Evolutionary conservation across 2,888 invertebrate genomes (phyloP).

Genomic region (Lasius fuliginosus): DNA sequence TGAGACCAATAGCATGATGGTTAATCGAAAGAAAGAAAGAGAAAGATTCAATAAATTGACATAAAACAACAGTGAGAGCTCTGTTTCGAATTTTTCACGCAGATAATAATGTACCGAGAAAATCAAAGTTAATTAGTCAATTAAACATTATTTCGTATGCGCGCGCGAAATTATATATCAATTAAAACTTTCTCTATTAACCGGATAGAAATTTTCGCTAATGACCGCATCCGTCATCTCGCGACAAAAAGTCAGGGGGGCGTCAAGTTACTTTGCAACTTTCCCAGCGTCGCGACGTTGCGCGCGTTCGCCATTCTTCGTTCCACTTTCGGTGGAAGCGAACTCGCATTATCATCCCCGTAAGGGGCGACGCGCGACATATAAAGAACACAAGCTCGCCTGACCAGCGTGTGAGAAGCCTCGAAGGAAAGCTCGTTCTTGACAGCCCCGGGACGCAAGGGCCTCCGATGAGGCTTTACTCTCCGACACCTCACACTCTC

Average conservation of each 20-base stretch:
- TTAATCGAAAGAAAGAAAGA: background rate
- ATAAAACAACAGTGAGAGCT: background rate
- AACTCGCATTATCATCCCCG: background rate
- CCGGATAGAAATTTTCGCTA: constrained; percentile 34
- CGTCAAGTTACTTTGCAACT: constrained; percentile 37
- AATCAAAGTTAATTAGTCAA: constrained; percentile 43
- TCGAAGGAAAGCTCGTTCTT: constrained; percentile 53
- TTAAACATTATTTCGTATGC: constrained; percentile 25
- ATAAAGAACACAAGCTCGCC: constrained; percentile 51
- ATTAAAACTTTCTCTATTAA: constrained; percentile 47
- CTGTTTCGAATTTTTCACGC: background rate
- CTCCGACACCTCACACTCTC: background rate
- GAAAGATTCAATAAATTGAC: background rate
- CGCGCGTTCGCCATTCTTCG: background rate
- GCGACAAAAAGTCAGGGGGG: constrained; percentile 39
- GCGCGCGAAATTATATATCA: constrained; percentile 31
- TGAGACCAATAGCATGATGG: background rate
- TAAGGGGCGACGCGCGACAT: constrained; percentile 16
- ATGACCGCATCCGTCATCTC: constrained; percentile 34
- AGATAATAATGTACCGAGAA: background rate
- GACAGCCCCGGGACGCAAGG: constrained; percentile 30
- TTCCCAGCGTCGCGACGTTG: constrained; percentile 6
- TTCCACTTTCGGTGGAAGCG: constrained; percentile 16
- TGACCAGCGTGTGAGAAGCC: constrained; percentile 2
- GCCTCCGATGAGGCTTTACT: background rate